Conservation (phyloP, 1,140 invertebrate species). For the Apis cerana region DNA sequence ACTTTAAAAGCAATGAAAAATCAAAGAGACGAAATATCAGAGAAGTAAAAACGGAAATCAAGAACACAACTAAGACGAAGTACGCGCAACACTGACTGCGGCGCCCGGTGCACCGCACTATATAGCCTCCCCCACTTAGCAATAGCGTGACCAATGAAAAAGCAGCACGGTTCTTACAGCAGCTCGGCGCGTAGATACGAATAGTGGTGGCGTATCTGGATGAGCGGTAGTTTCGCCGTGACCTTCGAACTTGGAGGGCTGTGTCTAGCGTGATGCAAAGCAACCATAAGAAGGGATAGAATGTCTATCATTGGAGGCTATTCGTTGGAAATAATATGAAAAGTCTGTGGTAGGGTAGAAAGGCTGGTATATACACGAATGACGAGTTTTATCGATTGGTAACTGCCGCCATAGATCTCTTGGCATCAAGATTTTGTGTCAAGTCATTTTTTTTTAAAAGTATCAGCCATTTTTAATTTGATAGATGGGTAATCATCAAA, state of each 20-base stretch:
- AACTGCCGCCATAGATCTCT: not conserved
- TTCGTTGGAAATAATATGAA: conserved; percentile 12
- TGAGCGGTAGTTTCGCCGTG: conserved; percentile 58
- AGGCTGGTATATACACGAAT: conserved; percentile 41
- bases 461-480: not conserved
- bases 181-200: conserved; percentile 49
- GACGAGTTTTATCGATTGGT: conserved; percentile 34
- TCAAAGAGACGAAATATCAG: not conserved
- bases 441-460: not conserved
- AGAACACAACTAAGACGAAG: not conserved
- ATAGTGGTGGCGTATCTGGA: conserved; percentile 22
- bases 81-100: conserved; percentile 64
- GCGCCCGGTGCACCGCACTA: conserved; percentile 51
- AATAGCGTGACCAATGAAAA: not conserved
- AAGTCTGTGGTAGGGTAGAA: conserved; percentile 51
- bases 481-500: not conserved
- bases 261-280: conserved; percentile 40
- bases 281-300: conserved; percentile 59
- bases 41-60: not conserved
- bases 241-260: conserved; percentile 74
- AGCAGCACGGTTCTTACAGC: conserved; percentile 3
- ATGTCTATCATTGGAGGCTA: conserved; percentile 58
- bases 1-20: not conserved
- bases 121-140: conserved; percentile 54
- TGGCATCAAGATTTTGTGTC: not conserved